phyloP scores from a whole-genome alignment of 2,113 vertebrate genomes.

The Cichladusa arquata region DNA sequence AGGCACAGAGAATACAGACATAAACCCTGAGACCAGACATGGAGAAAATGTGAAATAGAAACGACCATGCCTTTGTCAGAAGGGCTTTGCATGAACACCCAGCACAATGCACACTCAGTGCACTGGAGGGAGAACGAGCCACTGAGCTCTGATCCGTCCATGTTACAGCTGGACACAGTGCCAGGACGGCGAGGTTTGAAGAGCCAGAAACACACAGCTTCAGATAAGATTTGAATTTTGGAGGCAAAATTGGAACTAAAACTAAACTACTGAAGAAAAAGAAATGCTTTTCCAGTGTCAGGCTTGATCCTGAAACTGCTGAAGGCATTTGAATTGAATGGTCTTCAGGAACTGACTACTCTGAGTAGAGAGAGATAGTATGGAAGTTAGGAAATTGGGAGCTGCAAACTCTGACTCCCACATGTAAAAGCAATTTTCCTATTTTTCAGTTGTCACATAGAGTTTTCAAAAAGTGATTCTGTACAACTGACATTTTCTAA shows the following conservation, averaged over 20 bases:
- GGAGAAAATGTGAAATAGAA: background rate
- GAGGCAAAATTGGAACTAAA: background rate
- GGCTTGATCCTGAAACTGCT: background rate
- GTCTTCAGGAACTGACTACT: background rate
- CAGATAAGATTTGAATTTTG: background rate
- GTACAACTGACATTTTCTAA: background rate
- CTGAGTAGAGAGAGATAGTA: background rate
- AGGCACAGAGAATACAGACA: background rate
- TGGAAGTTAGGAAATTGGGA: background rate
- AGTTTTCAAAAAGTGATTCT: background rate
- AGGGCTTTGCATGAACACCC: background rate
- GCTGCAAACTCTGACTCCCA: background rate
- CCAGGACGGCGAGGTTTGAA: background rate
- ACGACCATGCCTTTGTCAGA: accelerated
- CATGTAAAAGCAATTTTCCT: background rate
- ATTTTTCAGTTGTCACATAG: background rate
- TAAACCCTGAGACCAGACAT: background rate
- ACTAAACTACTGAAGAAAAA: background rate
- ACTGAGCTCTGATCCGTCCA: background rate
- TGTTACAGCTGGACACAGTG: accelerated
- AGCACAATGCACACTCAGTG: accelerated
- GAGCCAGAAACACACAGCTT: background rate
- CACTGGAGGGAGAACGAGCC: background rate
- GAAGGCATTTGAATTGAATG: background rate
- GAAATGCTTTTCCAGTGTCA: background rate